Base-by-base conservation (phyloP, 2,797 vertebrate genomes). In the Limosa lapponica region DNA sequence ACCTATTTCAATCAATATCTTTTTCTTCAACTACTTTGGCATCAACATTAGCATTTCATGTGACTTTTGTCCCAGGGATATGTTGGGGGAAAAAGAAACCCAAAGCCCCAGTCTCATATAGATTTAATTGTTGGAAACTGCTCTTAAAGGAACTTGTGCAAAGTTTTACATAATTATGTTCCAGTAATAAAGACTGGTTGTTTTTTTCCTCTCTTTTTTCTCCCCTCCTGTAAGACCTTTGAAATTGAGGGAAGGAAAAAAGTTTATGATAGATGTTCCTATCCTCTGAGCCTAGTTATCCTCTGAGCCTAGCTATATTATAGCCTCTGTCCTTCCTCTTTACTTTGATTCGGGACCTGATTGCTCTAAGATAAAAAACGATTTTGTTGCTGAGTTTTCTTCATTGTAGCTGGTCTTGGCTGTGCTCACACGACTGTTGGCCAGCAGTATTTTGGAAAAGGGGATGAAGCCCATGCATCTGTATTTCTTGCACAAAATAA, bases 11-110 rank as follows among this genome's bases (percentile, higher is more conserved):
- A 5, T 82, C 32, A 25, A 28, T 82, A 57, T 16, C 3, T 75
- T 84, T 80, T 52, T 48, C 24, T 95, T 77, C n/a, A 81, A n/a
- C 59, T 86, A 6, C 44, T 61, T 67, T 94, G 27, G 17, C 62
- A 72, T 91, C 92, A 61, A 30, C 16, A 46, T 39, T 65, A 85
- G 55, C n/a, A 17, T 62, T 87, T 51, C 13, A 59, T 61, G 14
- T 28, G 24, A 81, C 13, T 92, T 80, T 75, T 87, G n/a, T 58
- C 10, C 94, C 51, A 43, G 62, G 67, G 19, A 25, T 1, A 6
- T 23, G 1, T 22, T 89, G 41, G 28, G 0, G 1, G 27, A 49
- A 48, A 84, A 58, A 15, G 18, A 34, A 82, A 46, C 20, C 11
- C 32, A 49, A 49, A 54, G 1, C 6, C 20, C 5, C 23, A 48